Evolutionary conservation across 2,888 invertebrate genomes (phyloP), one percentile per base, ranked within the genome.

Genomic region (Pterostichus niger): DNA sequence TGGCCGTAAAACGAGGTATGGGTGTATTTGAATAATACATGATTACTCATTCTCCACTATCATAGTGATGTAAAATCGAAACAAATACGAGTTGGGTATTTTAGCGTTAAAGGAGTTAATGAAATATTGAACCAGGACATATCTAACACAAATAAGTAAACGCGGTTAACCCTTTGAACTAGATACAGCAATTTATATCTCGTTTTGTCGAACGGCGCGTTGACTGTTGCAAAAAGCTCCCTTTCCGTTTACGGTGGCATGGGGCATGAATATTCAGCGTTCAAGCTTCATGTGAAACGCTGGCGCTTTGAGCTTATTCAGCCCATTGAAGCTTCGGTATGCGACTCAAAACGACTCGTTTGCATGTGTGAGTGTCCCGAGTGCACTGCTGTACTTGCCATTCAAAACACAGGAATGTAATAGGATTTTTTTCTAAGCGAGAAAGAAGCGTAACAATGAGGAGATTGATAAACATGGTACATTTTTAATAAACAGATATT

Each of bases 291-390:
- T 59, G 59, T 59, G 17, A 59, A 59, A 31, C 35, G 75, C 11
- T 9, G 9, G 52, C n/a, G 75, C 75, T 75, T 75, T 75, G 75
- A 75, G 75, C 75, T 75, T 75, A 75, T 75, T 75, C 75, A 75
- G 75, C 33, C 33, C 52, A 75, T 75, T 80, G 68, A 61, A 52
- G 68, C 68, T 52, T 49, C 35, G 68, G 54, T 33, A 68, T 52
- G 68, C 68, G 33, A 68, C 46, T 71, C 80, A 80, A 80, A 68
- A 71, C 35, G 49, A 35, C 80, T 68, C 64, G 61, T 80, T 80
- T 80, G 68, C 68, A 80, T 80, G 61, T 64, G 49, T 52, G 54
- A 64, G 68, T 52, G 54, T 7, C 9, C 33, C 64, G 6, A 52
- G 52, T 75, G 75, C 52, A 31, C 64, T 24, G 49, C 49, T 49